These are phyloP conservation scores for Luscinia luscinia DNA, from an alignment of 2,797 vertebrate genomes.

Conservation along the genomic window DNA sequence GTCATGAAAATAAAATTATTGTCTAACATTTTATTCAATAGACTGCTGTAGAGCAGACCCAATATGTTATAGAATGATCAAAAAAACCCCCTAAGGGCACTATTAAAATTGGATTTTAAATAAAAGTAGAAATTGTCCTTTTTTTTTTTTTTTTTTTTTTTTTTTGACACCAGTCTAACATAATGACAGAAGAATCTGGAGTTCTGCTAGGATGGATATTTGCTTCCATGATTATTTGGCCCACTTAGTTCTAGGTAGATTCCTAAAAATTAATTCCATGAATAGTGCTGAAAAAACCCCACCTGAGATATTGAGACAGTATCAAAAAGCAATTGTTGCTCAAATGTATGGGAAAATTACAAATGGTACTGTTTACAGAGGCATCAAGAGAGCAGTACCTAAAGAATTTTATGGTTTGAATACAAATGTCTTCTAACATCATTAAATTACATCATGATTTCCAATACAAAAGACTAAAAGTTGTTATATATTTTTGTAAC, in stretches of 20 bases:
- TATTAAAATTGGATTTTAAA: slow-evolving; percentile 44
- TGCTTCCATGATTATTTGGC: not conserved
- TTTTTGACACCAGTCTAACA: not conserved
- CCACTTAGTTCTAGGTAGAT: not conserved
- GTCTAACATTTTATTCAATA: slow-evolving; percentile 11
- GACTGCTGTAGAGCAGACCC: not conserved
- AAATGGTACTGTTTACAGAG: not conserved
- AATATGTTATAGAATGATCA: not conserved
- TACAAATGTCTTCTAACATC: not conserved
- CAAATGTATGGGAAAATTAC: not conserved
- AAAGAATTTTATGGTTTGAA: not conserved
- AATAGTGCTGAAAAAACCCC: not conserved
- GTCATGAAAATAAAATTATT: not conserved
- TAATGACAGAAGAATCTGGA: not conserved
- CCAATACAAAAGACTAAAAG: not conserved
- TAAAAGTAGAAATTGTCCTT: not conserved
- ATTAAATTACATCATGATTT: not conserved
- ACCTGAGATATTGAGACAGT: not conserved
- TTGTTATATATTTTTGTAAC: not conserved
- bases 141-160: not conserved
- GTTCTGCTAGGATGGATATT: not conserved
- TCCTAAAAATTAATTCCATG: not conserved
- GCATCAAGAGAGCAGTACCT: not conserved
- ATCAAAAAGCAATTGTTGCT: not conserved
- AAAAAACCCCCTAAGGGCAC: not conserved